Conservation (phyloP, 2,113 vertebrate species). For the Greenwoodochromis staneri region DNA sequence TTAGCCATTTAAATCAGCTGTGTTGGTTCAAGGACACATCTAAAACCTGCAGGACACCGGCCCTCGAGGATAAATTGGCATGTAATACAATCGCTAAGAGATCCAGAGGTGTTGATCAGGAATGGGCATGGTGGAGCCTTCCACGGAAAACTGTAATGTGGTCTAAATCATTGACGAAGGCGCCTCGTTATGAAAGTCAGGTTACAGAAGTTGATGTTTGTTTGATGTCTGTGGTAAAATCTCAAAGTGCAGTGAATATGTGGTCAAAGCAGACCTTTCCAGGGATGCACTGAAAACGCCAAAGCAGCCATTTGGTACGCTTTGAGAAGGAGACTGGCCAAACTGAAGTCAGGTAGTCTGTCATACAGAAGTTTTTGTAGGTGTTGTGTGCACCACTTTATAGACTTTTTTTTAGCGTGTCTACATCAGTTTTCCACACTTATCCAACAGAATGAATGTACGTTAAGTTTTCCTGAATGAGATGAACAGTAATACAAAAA, state of each 20-base stretch:
- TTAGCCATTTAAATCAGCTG: no score
- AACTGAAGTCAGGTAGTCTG: not conserved
- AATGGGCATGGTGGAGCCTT: not conserved
- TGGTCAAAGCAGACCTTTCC: not conserved
- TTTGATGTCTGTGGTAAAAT: not conserved
- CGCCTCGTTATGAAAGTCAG: not conserved
- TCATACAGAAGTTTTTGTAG: rapidly evolving
- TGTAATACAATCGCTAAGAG: not conserved
- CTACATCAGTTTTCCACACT: not conserved
- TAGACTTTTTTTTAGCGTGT: rapidly evolving
- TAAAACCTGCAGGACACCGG: not conserved
- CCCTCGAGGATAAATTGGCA: not conserved
- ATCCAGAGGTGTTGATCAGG: not conserved
- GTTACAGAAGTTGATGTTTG: not conserved
- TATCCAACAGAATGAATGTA: not conserved
- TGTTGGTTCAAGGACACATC: rapidly evolving
- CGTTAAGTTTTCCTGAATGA: not conserved
- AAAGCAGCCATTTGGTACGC: not conserved
- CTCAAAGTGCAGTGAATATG: not conserved
- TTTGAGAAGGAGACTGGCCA: rapidly evolving
- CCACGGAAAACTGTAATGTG: not conserved
- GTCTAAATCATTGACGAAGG: rapidly evolving
- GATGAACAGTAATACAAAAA: not conserved
- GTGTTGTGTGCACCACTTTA: not conserved
- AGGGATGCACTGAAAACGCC: not conserved